Base-by-base conservation (phyloP, 2,113 vertebrate genomes). In the Phasianus colchicus region DNA sequence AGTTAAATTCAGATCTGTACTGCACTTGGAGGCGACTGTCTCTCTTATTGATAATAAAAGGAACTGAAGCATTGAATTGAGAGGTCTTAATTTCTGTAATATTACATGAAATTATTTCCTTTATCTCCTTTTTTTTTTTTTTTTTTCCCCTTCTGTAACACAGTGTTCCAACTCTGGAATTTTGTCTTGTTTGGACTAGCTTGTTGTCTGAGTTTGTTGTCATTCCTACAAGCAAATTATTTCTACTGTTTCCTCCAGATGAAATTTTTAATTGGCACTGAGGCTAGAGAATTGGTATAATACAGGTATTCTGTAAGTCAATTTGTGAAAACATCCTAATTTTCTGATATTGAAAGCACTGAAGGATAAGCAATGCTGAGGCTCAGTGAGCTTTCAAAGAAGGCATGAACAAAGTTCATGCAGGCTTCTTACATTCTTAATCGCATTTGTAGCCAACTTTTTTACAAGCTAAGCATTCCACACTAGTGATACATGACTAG, bases 401-500 rank as follows among this genome's bases (percentile, higher is more conserved):
- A 76, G 60, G 24, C 6, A 3, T 6, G 69, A 80, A 22, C 36
- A 73, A 78, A 90, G 11, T 72, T 65, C 40, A 3, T 36, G 45
- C 57, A 54, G 13, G 24, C 21, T 85, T 88, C 74, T 77, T 63
- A 54, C 7, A 29, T 60, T 52, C 18, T 42, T 10, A 54, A 69
- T 24, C 36, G 79, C 17, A 79, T 67, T 48, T 61, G 48, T 57
- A 82, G 86, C 45, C 40, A 84, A 12, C 3, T 90, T 61, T 54
- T 55, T 81, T n/a, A 78, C 13, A 66, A 76, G 20, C 21, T 76
- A 27, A 63, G 76, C 10, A 48, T 61, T 90, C 71, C 54, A n/a
- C 36, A 63, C 7, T 83, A 60, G 9, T 76, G 27, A 57, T 76
- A 50, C 9, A 80, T 92, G 74, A 95, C 71, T 92, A 95, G 86